Percentiles rank a stretch among this genome's conserved stretches.
Conservation (phyloP, 2,888 invertebrate genomes). For the Apodemia duryi region DNA sequence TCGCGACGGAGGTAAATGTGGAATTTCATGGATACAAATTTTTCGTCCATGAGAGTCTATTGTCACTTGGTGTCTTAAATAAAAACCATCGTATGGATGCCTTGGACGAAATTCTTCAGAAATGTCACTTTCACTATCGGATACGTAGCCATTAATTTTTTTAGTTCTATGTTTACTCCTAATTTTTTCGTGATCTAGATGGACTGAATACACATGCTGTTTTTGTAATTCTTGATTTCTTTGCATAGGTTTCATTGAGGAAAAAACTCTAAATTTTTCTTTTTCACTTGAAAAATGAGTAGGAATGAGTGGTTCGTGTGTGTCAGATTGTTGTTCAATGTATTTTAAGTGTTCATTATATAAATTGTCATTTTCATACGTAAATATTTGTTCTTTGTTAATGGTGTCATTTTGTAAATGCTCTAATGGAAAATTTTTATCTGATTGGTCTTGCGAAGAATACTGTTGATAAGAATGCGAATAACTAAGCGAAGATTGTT, state of each 20-base stretch:
- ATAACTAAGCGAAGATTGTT: conserved; percentile 21
- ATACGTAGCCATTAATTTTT: conserved; percentile 48
- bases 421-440: no score
- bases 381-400: neutral
- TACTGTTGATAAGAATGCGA: conserved; percentile 3
- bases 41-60: conserved; percentile 62
- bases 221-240: neutral
- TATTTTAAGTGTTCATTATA: neutral
- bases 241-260: neutral
- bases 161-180: conserved; percentile 36
- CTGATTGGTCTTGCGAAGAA: neutral
- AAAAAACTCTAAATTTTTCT: neutral
- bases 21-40: conserved; percentile 66
- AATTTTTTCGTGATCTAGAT: conserved; percentile 42
- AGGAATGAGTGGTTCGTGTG: neutral
- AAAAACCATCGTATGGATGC: conserved; percentile 73
- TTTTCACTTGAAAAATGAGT: neutral
- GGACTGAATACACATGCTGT: conserved; percentile 42
- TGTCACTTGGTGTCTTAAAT: conserved; percentile 61
- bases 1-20: conserved; percentile 49
- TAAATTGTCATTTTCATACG: conserved; percentile 24
- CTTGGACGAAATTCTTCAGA: conserved; percentile 56
- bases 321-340: neutral
- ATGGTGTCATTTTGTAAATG: neutral
- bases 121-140: conserved; percentile 50